These are phyloP conservation scores for Hyles euphorbiae DNA, from an alignment of 1,140 invertebrate species.

Conservation along the genomic window DNA sequence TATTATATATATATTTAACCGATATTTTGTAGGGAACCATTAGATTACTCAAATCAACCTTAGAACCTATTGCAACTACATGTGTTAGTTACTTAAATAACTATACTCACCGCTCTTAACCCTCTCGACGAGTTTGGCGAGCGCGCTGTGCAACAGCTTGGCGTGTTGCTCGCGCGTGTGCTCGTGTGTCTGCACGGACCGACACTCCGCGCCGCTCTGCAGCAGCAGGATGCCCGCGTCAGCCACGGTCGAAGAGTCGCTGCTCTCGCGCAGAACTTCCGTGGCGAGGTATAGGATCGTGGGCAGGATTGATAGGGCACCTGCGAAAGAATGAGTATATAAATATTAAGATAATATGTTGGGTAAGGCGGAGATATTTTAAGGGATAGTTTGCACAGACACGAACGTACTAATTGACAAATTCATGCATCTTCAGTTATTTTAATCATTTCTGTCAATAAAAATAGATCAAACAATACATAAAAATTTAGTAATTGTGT, in stretches of 20 bases:
- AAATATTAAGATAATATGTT: no score
- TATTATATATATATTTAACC: no score
- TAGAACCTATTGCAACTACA: neutral
- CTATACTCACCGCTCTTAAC: constrained; percentile 84
- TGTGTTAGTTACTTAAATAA: neutral
- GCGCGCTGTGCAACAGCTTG: constrained; percentile 87
- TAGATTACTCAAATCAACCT: no score
- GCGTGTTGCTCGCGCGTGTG: constrained; percentile 80
- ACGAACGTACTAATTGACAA: no score
- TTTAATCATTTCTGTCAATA: no score
- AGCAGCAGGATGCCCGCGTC: constrained; percentile 78
- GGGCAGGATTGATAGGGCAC: constrained; percentile 91
- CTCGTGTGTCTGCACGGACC: constrained; percentile 33
- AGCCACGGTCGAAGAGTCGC: constrained; percentile 75
- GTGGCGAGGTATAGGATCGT: constrained; percentile 94
- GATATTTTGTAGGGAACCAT: no score
- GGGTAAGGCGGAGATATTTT: no score
- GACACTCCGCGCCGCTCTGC: constrained; percentile 67
- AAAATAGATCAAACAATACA: no score
- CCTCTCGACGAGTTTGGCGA: constrained; percentile 92
- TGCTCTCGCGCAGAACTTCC: constrained; percentile 89
- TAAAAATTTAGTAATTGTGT: no score
- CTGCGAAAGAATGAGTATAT: constrained; percentile 51
- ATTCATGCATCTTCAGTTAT: no score
- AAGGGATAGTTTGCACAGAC: no score